These are phyloP conservation scores for Drosophila rufa DNA, from an alignment of 1,140 invertebrate genomes.

Conservation along the genomic window DNA sequence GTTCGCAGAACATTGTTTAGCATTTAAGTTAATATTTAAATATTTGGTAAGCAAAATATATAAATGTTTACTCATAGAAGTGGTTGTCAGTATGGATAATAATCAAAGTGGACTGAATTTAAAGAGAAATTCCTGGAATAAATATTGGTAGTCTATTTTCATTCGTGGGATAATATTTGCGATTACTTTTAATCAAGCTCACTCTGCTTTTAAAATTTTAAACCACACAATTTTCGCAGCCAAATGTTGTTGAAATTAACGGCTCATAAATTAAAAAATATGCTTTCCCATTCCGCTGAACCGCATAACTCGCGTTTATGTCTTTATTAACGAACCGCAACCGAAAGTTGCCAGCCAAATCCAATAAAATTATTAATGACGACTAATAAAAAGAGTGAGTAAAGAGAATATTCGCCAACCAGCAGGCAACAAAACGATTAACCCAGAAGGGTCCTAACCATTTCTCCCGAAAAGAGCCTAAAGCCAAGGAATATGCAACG, in stretches of 20 bases:
- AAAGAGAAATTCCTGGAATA: not conserved
- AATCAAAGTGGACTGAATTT: not conserved
- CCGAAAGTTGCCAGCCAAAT: slow-evolving; percentile 44
- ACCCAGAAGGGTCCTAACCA: slow-evolving; percentile 49
- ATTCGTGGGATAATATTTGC: not conserved
- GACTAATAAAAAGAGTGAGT: slow-evolving; percentile 60
- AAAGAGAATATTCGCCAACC: slow-evolving; percentile 38
- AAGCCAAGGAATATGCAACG: slow-evolving; percentile 53
- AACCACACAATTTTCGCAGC: not conserved
- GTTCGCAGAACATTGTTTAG: not conserved
- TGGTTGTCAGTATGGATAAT: too few species aligned
- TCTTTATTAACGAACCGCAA: slow-evolving; percentile 76
- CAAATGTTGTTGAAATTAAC: slow-evolving; percentile 5
- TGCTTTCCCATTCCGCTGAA: not conserved
- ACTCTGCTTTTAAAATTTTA: slow-evolving; percentile 4
- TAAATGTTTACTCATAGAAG: too few species aligned
- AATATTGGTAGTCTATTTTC: not conserved
- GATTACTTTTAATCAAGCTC: not conserved
- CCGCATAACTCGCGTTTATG: slow-evolving; percentile 55
- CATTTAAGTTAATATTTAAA: too few species aligned
- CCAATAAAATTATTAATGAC: slow-evolving; percentile 79
- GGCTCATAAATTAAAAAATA: slow-evolving; percentile 26
- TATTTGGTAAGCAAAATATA: not conserved
- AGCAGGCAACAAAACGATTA: slow-evolving; percentile 77
- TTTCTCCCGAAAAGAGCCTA: slow-evolving; percentile 12